Evolutionary conservation across 2,797 vertebrate species (phyloP), one percentile per base, ranked within the genome.

Genomic region (Lateolabrax maculatus): DNA sequence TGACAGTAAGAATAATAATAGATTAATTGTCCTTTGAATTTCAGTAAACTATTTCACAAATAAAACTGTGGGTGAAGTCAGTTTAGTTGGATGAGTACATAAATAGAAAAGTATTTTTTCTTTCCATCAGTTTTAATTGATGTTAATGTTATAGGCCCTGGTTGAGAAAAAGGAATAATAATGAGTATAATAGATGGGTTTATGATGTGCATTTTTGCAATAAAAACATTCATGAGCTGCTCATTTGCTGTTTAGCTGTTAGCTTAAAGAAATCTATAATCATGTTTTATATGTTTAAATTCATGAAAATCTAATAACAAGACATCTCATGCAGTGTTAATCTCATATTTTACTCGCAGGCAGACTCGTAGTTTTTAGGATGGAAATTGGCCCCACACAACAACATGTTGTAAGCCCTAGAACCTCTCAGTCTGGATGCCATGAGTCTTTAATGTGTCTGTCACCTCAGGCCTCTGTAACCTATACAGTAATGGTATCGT

Each of bases 151-250:
- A 44, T 5, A 19, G 18, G 36, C 18, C 18, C 12, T 61, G 18
- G 8, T 11, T 60, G 53, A 9, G 25, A 25, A 49, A 75, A 49
- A 67, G 6, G 55, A 52, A 39, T 19, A 7, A 29, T 51, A 51
- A 49, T 75, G 46, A 43, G 36, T 29, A 15, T 66, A 66, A 75
- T 48, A 36, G n/a, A 21, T 19, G 58, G 46, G 23, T 65, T 7
- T 5, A 60, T 41, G 39, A 12, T 41, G 15, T 41, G 39, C 15
- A 53, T 27, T n/a, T 62, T 12, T 31, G 46, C 58, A 27, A 37
- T 75, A 23, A 57, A 74, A 64, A 53, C 23, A 48, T 27, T n/a
- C 23, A 25, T 44, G 13, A 31, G 44, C 36, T 8, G 4, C 29
- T 71, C 29, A 46, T 31, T 12, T 18, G 6, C 19, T 64, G 41